Evolutionary conservation across 2,797 vertebrate genomes (phyloP).

Genomic region (Tiaroga cobitis): DNA sequence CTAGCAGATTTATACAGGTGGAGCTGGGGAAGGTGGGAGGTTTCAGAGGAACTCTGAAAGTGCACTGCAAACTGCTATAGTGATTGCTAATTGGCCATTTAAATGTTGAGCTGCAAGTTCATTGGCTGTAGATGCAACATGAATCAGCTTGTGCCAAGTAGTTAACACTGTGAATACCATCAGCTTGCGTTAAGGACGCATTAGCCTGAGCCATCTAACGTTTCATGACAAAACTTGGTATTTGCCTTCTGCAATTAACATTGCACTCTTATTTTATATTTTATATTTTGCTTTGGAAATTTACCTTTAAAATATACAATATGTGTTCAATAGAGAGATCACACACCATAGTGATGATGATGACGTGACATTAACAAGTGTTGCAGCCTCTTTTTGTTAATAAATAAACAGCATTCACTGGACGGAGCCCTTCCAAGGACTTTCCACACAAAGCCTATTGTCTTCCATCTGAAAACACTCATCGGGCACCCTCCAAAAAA

Average conservation of each 20-base stretch:
- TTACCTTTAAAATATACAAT: background rate
- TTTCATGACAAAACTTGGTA: too few species aligned
- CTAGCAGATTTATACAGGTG: too few species aligned
- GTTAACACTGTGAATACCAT: too few species aligned
- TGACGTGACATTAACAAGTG: conserved; percentile 12
- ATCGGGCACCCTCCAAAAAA: conserved; percentile 16
- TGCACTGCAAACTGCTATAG: too few species aligned
- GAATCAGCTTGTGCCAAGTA: too few species aligned
- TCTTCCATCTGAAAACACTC: conserved; percentile 65
- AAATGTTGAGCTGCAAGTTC: too few species aligned
- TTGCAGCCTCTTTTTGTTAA: conserved; percentile 58
- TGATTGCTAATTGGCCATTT: too few species aligned
- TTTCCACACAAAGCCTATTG: conserved; percentile 65
- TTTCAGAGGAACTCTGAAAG: too few species aligned
- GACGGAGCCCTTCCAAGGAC: conserved; percentile 61
- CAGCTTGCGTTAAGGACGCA: too few species aligned
- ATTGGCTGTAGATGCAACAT: too few species aligned
- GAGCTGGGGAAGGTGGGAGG: too few species aligned
- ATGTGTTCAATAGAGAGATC: conserved; percentile 4
- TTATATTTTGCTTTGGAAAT: background rate
- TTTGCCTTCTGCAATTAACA: background rate
- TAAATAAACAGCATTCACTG: conserved; percentile 54
- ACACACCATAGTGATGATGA: conserved; percentile 37
- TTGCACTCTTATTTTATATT: background rate
- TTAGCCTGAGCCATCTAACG: too few species aligned